Evolutionary conservation across 2,888 invertebrate species (phyloP).

Genomic region (Gandaritis pyraliata): DNA sequence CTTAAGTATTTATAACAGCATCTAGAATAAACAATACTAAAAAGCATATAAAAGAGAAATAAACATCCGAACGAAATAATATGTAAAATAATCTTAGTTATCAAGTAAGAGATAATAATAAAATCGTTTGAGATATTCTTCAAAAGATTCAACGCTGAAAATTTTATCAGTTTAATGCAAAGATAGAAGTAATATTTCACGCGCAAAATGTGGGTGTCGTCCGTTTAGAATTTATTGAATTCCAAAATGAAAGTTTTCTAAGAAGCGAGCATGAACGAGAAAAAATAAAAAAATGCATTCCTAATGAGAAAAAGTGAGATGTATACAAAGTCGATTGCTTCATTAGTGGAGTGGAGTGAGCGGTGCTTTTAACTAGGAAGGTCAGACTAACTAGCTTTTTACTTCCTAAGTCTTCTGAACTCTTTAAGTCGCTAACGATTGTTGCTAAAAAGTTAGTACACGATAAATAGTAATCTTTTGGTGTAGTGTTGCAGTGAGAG

Average conservation of each 20-base stretch:
- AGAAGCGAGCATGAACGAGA: conserved; percentile 1
- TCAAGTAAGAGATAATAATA: too few relatives aligned
- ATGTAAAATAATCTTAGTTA: too few relatives aligned
- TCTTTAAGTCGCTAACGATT: not conserved
- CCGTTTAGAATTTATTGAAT: conserved; percentile 21
- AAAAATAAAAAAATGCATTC: conserved; percentile 14
- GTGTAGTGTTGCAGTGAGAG: not conserved
- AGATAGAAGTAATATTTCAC: conserved; percentile 21
- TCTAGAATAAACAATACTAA: too few relatives aligned
- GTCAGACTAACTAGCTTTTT: conserved; percentile 6
- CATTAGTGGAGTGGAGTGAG: conserved; percentile 11
- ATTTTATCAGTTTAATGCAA: conserved; percentile 13
- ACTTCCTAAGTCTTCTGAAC: not conserved
- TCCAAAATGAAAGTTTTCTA: not conserved
- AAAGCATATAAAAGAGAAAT: too few relatives aligned
- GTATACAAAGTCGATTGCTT: conserved; percentile 13
- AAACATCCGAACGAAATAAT: too few relatives aligned
- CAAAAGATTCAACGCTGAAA: conserved; percentile 13
- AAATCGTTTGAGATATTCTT: not conserved
- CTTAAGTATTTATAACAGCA: too few relatives aligned
- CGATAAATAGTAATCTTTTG: not conserved
- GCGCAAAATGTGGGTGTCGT: conserved; percentile 3
- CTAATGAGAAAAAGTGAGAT: conserved; percentile 11
- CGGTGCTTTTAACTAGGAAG: conserved; percentile 1
- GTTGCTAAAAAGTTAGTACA: not conserved